Evolutionary conservation across 2,113 vertebrate genomes (phyloP), one percentile per base, ranked within the genome.

Genomic region (Sylvilagus bachmani): DNA sequence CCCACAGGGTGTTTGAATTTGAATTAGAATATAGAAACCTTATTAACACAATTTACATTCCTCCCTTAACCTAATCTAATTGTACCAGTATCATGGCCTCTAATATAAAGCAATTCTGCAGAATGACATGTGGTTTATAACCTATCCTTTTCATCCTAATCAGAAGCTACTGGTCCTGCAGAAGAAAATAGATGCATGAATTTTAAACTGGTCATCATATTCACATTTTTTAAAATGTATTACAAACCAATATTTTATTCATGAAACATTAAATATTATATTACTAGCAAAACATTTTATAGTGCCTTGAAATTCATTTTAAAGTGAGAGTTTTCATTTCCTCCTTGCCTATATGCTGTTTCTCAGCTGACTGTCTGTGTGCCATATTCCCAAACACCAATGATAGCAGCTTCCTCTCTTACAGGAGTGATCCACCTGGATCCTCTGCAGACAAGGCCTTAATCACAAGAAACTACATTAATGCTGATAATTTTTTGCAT

Each of bases 1-100:
- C 90, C 92, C 49, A 0, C 62, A 58, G 84, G 90, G 85, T 95
- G 92, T 95, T 97, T 96, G 95, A 87, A 91, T 97, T 96, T 91
- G 87, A 97, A 97, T 97, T 97, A 96, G 97, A 97, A 97, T 96
- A 95, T 90, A 95, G 92, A 97, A 97, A 97, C 55, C 95, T 97
- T 97, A 97, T 97, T 97, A 95, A 95, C 87, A 95, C 93, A 97
- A 96, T 96, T 96, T 97, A 95, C 93, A 97, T 97, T 95, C 67
- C 73, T 97, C 80, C 87, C 62, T 94, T 96, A 86, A 90, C 92
- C 87, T 97, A 93, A 96, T 97, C 96, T 97, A 93, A 96, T 97
- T 97, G 95, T 93, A 83, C 92, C 91, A 84, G 22, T 74, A 71
- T 85, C 81, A 27, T 58, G 86, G 86, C 90, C 91, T 95, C 77